phyloP scores from a whole-genome alignment of 2,113 vertebrate species.

The Marcusenius ussheri region DNA sequence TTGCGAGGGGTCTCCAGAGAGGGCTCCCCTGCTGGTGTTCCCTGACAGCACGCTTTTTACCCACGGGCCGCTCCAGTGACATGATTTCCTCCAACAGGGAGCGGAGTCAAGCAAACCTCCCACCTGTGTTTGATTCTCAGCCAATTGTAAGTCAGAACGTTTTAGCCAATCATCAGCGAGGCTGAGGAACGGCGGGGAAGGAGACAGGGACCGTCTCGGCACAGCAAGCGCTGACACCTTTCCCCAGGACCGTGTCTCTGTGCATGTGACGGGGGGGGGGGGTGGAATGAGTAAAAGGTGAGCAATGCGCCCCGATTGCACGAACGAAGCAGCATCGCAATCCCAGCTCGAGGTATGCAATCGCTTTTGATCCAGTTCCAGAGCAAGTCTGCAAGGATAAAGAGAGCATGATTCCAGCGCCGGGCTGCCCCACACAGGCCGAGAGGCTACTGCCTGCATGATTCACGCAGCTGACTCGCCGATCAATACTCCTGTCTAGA shows the following conservation, averaged over 20 bases:
- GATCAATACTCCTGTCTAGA: slow-evolving; percentile 14
- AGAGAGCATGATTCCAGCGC: background rate
- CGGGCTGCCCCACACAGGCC: background rate
- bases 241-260: background rate
- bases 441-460: background rate
- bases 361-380: background rate
- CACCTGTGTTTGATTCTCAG: slow-evolving; percentile 1
- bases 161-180: background rate
- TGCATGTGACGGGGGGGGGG: background rate
- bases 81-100: background rate
- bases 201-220: background rate
- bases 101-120: background rate
- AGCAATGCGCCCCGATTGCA: background rate
- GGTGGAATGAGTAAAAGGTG: background rate
- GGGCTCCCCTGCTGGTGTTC: background rate
- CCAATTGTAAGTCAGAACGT: background rate
- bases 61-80: background rate
- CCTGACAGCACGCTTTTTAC: background rate
- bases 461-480: background rate
- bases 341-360: background rate
- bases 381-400: background rate
- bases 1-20: background rate
- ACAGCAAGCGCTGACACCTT: background rate
- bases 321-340: background rate
- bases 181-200: background rate